Conservation (phyloP, 2,888 invertebrate species). For the Drosophila demipolita region DNA sequence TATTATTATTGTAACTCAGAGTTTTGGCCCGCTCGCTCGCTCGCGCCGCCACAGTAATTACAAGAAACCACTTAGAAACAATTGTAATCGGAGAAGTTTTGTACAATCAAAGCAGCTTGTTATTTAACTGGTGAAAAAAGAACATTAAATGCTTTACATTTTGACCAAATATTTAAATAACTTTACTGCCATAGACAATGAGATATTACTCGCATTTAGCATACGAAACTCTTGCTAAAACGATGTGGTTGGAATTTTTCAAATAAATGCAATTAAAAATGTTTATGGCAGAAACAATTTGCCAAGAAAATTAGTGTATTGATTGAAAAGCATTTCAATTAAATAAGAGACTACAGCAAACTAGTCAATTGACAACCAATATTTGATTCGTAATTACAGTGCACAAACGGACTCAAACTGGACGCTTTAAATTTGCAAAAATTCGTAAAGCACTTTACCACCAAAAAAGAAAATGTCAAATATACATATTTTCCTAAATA, state of each 20-base stretch:
- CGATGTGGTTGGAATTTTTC: neutral
- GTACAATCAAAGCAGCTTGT: neutral
- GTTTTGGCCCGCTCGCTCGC: neutral
- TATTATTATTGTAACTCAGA: slow-evolving; percentile 26
- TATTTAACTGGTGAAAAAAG: neutral
- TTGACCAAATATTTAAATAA: neutral
- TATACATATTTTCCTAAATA: neutral
- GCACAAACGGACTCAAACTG: slow-evolving; percentile 1
- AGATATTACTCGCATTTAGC: slow-evolving; percentile 1
- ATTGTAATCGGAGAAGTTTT: slow-evolving; percentile 3
- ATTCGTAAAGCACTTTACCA: neutral
- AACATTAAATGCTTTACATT: neutral
- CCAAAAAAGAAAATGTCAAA: neutral
- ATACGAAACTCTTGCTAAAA: neutral
- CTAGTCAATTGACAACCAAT: slow-evolving; percentile 1
- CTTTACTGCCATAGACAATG: neutral
- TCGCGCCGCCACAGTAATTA: slow-evolving; percentile 15
- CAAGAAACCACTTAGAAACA: slow-evolving; percentile 12
- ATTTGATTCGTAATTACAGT: slow-evolving; percentile 20
- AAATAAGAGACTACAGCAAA: neutral
- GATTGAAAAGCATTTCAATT: neutral
- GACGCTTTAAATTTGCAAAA: slow-evolving; percentile 11
- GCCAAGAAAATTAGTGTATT: neutral
- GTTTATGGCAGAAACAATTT: slow-evolving; percentile 12
- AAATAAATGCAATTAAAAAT: slow-evolving; percentile 7